Base-by-base conservation (phyloP, 2,888 invertebrate genomes). In the Caenorhabditis macrosperma region DNA sequence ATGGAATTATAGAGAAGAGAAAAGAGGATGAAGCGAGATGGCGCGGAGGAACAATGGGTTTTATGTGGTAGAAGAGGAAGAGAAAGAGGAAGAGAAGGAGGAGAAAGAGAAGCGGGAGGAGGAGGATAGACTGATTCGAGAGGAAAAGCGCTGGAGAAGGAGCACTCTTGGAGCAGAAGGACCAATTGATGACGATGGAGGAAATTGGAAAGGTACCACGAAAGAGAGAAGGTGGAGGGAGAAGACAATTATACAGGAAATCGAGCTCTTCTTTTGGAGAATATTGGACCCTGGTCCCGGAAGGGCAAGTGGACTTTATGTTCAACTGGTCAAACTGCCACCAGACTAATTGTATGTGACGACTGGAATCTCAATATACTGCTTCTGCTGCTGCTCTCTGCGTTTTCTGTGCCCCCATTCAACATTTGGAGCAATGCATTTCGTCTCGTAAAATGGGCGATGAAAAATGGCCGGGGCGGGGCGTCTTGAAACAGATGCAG, bases 1-100 rank as follows among this genome's bases (percentile, higher is more conserved):
- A 64, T 64, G 74, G 59, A 74, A 74, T 74, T 74, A 74, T 71
- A 63, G 44, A 61, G 38, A 59, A 50, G 35, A 24, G 20, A 20
- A 61, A 20, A 26, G 28, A 44, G n/a, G n/a, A 30, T 12, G 26
- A 54, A 28, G 17, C 15, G 35, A 52, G 35, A 50, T n/a, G 38
- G 26, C 54, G 52, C 10, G 41, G 44, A 44, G 44, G 57, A 57
- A 69, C 48, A 48, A 69, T 59, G 48, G 35, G 52, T 38, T 69
- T 69, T 54, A 38, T 57, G 26, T 46, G 26, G 41, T 35, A 41
- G 26, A 41, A 15, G n/a, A 9, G 46, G 44, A n/a, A 50, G 46
- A 20, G 33, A 30, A 30, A 30, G 57, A 38, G 22, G 10, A 20
- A 20, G 22, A 50, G 46, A 20, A 48, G 46, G 30, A 30, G 57